These are phyloP conservation scores for Pogonomyrmex californicus DNA, from an alignment of 1,140 invertebrate genomes.

Conservation along the genomic window DNA sequence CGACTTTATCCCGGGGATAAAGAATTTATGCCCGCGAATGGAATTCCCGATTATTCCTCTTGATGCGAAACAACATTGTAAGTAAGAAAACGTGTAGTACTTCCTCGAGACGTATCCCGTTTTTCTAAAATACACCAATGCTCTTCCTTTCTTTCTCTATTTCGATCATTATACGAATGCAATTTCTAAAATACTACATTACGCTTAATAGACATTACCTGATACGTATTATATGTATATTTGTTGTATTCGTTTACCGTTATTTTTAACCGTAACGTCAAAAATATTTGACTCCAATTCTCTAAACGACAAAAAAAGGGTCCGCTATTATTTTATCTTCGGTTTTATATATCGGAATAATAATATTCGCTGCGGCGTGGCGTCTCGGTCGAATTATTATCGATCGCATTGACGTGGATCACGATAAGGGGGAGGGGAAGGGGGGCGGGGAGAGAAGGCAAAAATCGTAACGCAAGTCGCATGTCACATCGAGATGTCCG, in stretches of 20 bases:
- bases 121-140: neutral
- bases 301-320: neutral
- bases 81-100: slow-evolving; percentile 50
- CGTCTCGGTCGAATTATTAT: slow-evolving; percentile 56
- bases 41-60: slow-evolving; percentile 51
- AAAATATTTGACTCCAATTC: neutral
- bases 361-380: neutral
- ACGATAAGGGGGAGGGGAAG: too few relatives aligned
- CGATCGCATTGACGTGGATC: slow-evolving; percentile 53
- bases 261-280: neutral
- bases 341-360: neutral
- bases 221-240: too few relatives aligned
- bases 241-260: neutral
- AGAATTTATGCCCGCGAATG: slow-evolving; percentile 61
- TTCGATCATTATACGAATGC: neutral
- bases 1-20: slow-evolving; percentile 53
- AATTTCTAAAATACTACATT: neutral
- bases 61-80: slow-evolving; percentile 12
- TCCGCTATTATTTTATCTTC: neutral
- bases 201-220: slow-evolving; percentile 6
- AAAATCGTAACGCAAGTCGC: neutral
- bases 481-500: slow-evolving; percentile 64
- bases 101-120: neutral
- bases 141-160: neutral
- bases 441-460: neutral